Evolutionary conservation across 2,888 invertebrate genomes (phyloP).

Genomic region (Flexamia atlantica): DNA sequence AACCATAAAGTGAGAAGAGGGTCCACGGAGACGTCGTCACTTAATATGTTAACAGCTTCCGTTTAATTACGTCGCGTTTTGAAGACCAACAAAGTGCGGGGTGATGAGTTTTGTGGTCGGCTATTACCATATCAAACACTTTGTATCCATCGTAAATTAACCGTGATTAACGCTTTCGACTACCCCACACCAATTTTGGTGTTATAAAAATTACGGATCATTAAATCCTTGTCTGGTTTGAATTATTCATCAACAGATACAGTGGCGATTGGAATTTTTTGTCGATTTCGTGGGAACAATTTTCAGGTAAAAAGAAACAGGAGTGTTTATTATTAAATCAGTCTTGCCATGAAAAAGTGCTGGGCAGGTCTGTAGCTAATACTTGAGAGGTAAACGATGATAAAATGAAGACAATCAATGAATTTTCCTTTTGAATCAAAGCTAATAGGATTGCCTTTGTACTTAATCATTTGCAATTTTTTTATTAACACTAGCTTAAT

Average conservation of each 20-base stretch:
- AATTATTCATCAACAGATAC: slow-evolving; percentile 11
- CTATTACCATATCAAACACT: slow-evolving; percentile 31
- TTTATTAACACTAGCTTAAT: too few relatives aligned
- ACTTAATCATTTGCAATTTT: too few relatives aligned
- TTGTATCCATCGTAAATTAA: slow-evolving; percentile 25
- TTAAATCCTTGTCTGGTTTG: slow-evolving; percentile 1
- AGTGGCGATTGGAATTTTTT: not conserved
- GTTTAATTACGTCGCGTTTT: slow-evolving; percentile 11
- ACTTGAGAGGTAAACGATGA: too few relatives aligned
- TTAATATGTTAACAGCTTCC: slow-evolving; percentile 31
- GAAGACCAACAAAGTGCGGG: not conserved
- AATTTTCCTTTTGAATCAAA: too few relatives aligned
- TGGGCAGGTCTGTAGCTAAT: too few relatives aligned
- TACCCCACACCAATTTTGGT: not conserved
- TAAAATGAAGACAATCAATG: too few relatives aligned
- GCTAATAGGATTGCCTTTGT: too few relatives aligned
- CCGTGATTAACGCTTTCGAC: slow-evolving; percentile 2
- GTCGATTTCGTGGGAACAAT: not conserved
- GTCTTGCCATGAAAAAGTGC: too few relatives aligned
- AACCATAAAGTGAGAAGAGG: not conserved
- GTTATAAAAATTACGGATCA: slow-evolving; percentile 15
- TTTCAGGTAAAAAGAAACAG: not conserved
- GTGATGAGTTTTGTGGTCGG: slow-evolving; percentile 26
- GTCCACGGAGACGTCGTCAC: not conserved
- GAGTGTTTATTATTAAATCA: too few relatives aligned